Percentiles rank a stretch among this genome's conserved stretches.
phyloP scores from a whole-genome alignment of 2,113 vertebrate species.

The Thunnus thynnus region DNA sequence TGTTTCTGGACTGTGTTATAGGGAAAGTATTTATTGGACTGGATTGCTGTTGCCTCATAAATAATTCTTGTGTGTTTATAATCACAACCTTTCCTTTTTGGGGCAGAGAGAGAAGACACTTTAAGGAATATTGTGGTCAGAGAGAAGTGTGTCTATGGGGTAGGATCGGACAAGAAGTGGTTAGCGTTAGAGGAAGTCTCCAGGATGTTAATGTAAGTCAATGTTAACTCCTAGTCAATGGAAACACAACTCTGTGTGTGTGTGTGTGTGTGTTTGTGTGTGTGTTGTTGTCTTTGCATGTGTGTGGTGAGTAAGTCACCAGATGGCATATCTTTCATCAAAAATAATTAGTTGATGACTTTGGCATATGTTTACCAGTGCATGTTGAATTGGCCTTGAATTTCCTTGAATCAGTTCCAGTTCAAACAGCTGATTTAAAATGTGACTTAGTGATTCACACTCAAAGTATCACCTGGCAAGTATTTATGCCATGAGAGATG shows the following conservation, averaged over 20 bases:
- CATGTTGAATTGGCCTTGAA: neutral
- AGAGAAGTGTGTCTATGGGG: neutral
- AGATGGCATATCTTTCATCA: conserved; percentile 36
- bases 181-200: no score
- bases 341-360: neutral
- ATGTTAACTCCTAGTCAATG: no score
- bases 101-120: conserved; percentile 18
- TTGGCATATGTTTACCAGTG: neutral
- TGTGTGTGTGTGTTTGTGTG: conserved; percentile 4
- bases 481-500: neutral
- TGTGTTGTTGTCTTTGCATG: neutral
- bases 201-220: no score
- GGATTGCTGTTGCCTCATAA: conserved; percentile 47
- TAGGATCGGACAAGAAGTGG: no score
- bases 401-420: neutral
- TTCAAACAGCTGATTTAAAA: conserved; percentile 14
- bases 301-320: neutral
- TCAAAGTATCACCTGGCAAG: neutral
- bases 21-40: conserved; percentile 44
- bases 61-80: conserved; percentile 65
- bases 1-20: conserved; percentile 18
- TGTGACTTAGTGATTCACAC: neutral
- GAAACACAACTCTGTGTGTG: no score
- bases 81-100: conserved; percentile 66
- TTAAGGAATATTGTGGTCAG: neutral